Base-by-base conservation (phyloP, 2,797 vertebrate species). In the Diplodus puntazzo region DNA sequence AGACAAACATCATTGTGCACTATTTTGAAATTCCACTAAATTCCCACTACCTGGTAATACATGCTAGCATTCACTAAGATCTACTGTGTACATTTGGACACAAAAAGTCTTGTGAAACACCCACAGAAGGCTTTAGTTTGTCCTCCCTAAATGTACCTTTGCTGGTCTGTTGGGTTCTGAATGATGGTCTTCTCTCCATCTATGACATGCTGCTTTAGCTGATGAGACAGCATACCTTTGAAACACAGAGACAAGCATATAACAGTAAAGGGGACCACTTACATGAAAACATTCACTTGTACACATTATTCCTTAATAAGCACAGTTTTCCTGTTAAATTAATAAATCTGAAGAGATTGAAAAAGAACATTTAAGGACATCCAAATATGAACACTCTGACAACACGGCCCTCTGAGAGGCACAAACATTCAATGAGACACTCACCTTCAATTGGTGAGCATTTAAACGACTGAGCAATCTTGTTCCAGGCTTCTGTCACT, bases 151-250 rank as follows among this genome's bases (percentile, higher is more conserved):
- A 14, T 2, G 17, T 82, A 99, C 98, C 96, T 97, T 87, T 99
- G 98, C 93, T 98, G 98, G 93, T 99, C 98, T 93, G 97, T 94
- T 0, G 98, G 98, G 85, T 98, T 98, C 93, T 98, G 98, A 87
- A 99, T 99, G 90, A 99, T 98, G 39, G 97, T 99, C 89, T 99
- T 99, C 90, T 99, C 98, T 68, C 98, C 98, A 72, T 99, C 97
- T 7, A 99, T 99, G 76, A 99, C 94, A 65, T 99, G 98, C 77
- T 99, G 98, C 89, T 99, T 99, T 78, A 99, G 92, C 76, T 99
- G 98, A 94, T 99, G 97, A 13, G 98, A 99, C 85, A 99, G 90
- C 98, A 99, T 99, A 72, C 97, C 98, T 99, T 64, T 13, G 34
- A 80, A 62, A 72, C 18, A 55, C 3, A 85, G 10, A 80, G 5